Evolutionary conservation across 2,797 vertebrate species (phyloP).

Genomic region (Leucoraja ocellata): DNA sequence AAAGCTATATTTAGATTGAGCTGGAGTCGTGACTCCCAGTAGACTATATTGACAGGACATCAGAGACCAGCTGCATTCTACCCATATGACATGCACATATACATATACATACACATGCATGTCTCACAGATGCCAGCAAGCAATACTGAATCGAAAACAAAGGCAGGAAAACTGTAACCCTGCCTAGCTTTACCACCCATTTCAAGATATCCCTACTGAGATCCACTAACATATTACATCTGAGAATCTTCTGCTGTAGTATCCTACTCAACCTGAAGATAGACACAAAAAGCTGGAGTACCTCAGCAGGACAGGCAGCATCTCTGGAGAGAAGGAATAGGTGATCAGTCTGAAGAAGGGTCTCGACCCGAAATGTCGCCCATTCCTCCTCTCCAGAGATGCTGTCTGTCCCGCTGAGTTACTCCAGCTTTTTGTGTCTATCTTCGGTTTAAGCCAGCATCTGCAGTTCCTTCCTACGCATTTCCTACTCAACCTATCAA

Average conservation of each 20-base stretch:
- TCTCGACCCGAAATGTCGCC: no score
- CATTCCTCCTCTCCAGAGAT: no score
- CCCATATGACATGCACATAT: constrained; percentile 42
- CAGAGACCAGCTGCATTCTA: not conserved
- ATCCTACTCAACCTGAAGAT: no score
- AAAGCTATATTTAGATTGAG: not conserved
- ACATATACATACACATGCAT: constrained; percentile 36
- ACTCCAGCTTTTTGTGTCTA: no score
- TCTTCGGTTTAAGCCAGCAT: no score
- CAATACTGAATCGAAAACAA: not conserved
- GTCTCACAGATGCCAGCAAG: not conserved
- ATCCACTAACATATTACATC: not conserved
- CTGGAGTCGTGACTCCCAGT: not conserved
- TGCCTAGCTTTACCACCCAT: not conserved
- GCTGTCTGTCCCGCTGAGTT: no score
- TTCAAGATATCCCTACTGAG: not conserved
- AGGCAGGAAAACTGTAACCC: not conserved
- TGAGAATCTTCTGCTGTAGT: not conserved
- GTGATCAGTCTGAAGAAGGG: no score
- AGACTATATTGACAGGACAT: not conserved
- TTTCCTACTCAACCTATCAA: not conserved
- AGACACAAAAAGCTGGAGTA: no score
- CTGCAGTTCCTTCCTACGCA: no score
- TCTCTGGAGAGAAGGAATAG: no score
- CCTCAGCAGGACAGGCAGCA: no score